These are phyloP conservation scores for Ibycter americanus DNA, from an alignment of 2,797 vertebrate species.

Conservation along the genomic window DNA sequence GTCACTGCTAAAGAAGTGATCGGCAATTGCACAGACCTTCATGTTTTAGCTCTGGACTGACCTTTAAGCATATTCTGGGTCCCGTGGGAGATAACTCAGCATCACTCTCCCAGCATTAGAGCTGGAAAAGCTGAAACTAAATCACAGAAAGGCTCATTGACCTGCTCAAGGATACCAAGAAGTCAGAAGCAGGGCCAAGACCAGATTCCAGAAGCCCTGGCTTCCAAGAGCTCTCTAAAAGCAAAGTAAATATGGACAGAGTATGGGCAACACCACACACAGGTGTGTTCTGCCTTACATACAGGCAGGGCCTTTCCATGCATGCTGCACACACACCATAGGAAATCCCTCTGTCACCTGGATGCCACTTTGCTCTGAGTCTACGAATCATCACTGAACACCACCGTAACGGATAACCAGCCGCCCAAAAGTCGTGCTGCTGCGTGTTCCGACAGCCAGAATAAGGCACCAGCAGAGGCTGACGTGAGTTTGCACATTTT, in stretches of 20 bases:
- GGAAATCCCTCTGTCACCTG: not conserved
- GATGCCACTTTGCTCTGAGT: not conserved
- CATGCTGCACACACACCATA: accelerated
- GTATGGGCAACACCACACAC: not conserved
- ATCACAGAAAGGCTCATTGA: not conserved
- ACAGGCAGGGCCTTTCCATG: not conserved
- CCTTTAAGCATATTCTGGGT: not conserved
- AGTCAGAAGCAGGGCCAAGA: not conserved
- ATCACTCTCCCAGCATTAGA: not conserved
- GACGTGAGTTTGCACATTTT: not conserved
- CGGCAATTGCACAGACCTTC: not conserved
- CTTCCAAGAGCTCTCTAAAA: not conserved
- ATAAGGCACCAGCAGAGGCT: not conserved
- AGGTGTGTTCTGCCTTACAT: not conserved
- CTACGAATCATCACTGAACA: not conserved
- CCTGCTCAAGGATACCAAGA: not conserved
- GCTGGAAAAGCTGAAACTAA: not conserved
- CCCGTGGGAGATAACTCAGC: not conserved
- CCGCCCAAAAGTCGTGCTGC: not conserved
- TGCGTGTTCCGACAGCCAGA: accelerated
- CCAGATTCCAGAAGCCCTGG: not conserved
- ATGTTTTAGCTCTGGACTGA: not conserved
- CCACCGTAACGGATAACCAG: accelerated
- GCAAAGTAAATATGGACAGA: not conserved
- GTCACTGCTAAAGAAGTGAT: not conserved